Base-by-base conservation (phyloP, 53 echinoderm and acorn worm genomes). In the Crossaster papposus region DNA sequence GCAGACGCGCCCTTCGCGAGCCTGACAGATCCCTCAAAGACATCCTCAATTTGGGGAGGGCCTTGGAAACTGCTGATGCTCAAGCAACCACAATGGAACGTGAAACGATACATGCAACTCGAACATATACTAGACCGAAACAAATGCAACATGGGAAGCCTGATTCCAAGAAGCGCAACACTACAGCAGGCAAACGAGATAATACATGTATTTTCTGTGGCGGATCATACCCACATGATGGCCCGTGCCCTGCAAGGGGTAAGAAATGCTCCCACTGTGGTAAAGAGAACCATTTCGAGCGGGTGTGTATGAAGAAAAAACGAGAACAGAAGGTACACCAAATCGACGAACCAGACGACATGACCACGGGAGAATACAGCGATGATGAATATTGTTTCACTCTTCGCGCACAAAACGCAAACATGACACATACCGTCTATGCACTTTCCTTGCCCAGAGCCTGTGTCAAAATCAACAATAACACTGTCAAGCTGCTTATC, bases 1-100 rank as follows among this genome's bases (percentile, higher is more conserved):
- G 90, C 9, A 77, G 77, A 22, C 75, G 36, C 12, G 90, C 90
- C 31, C 83, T 90, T 9, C 53, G 90, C 4, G 83, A 90, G 35
- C 90, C 90, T 1, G 64, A 82, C 55, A 82, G 74, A n/a, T 64
- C 83, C 3, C 62, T 90, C 5, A 75, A 36, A 30, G 55, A 90
- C 17, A 90, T 90, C n/a, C 36, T 90, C 10, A 38, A 70, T 33
- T 54, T 82, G 22, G 90, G 72, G 8, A 74, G 90, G 63, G 23
- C 64, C 8, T 58, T 90, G 18, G 90, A 90, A 54, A 35, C 35
- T 26, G 65, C 90, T 0, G 82, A 90, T 17, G 26, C 33, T 22
- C 90, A 90, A 35, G 90, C 90, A 13, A 13, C 37, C 30, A 75
- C 70, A 9, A 73, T 75, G 53, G 73, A 71, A 62, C 54, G 70